A percentile compares a stretch with the other conserved stretches of the same genome.
Evolutionary conservation across 2,888 invertebrate species (phyloP).

Genomic region (Eurytoma californica): DNA sequence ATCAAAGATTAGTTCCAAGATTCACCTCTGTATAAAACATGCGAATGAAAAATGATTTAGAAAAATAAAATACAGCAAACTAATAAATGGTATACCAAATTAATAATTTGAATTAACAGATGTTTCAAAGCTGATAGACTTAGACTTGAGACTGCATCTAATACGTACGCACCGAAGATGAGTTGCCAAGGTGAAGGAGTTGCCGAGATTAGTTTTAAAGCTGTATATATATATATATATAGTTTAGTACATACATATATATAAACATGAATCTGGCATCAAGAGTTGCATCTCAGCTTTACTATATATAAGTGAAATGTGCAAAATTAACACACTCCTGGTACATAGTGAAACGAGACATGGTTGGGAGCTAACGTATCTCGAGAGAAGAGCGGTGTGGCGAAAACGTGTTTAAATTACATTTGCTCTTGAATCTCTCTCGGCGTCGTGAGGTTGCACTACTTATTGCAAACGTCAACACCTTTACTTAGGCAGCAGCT

Average conservation of each 20-base stretch:
- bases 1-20: too few species aligned
- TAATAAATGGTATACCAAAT: too few species aligned
- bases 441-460: slow-evolving; percentile 25
- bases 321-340: slow-evolving; percentile 60
- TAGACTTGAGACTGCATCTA: slow-evolving; percentile 60
- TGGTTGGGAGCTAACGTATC: slow-evolving; percentile 24
- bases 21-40: too few species aligned
- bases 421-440: slow-evolving; percentile 53
- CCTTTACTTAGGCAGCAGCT: not conserved
- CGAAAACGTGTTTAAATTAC: slow-evolving; percentile 57
- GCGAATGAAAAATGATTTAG: too few species aligned
- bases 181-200: not conserved
- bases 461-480: slow-evolving; percentile 40
- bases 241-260: not conserved
- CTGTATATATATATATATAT: not conserved
- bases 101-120: too few species aligned
- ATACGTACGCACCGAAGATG: not conserved
- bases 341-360: slow-evolving; percentile 43
- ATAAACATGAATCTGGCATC: slow-evolving; percentile 2
- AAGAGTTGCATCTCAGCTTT: slow-evolving; percentile 2
- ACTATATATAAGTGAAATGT: slow-evolving; percentile 55
- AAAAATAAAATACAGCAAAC: too few species aligned
- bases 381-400: slow-evolving; percentile 12
- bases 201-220: not conserved
- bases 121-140: slow-evolving; percentile 60